Percentiles rank a stretch among this genome's conserved stretches.
Evolutionary conservation across 2,888 invertebrate species (phyloP).

Genomic region (Chrysomela aeneicollis): DNA sequence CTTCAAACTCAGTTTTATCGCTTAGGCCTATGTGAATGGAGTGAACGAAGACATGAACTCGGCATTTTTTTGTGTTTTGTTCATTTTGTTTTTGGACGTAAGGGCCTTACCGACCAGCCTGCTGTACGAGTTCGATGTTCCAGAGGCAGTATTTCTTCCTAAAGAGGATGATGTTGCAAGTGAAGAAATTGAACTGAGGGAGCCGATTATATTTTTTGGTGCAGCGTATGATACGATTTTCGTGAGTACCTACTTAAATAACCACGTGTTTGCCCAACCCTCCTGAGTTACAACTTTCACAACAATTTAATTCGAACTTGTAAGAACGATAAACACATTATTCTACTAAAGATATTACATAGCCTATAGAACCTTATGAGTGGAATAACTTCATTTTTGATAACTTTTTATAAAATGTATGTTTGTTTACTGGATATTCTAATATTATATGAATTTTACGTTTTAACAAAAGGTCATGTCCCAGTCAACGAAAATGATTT

Average conservation of each 20-base stretch:
- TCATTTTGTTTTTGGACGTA: conserved; percentile 37
- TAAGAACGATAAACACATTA: too few relatives aligned
- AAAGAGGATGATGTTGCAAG: conserved; percentile 71
- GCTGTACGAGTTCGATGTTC: conserved; percentile 69
- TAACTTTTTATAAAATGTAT: too few relatives aligned
- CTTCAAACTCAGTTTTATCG: conserved; percentile 29
- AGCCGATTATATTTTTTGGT: conserved; percentile 83
- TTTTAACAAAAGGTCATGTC: not conserved
- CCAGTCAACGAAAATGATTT: too few relatives aligned
- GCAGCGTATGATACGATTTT: conserved; percentile 77
- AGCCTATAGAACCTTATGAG: too few relatives aligned
- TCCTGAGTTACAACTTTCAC: too few relatives aligned
- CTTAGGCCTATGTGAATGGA: conserved; percentile 12
- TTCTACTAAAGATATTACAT: too few relatives aligned
- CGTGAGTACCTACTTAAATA: conserved; percentile 83
- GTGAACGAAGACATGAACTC: conserved; percentile 31
- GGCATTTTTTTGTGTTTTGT: conserved; percentile 34
- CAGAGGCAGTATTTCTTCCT: conserved; percentile 66
- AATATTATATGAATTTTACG: not conserved
- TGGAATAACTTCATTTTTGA: too few relatives aligned
- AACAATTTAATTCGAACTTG: too few relatives aligned
- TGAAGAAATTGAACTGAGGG: conserved; percentile 70
- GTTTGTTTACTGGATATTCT: too few relatives aligned
- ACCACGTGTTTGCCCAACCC: too few relatives aligned
- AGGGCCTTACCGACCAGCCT: conserved; percentile 63